A percentile compares a stretch with the other conserved stretches of the same genome.
phyloP scores from a whole-genome alignment of 2,113 vertebrate species.

The Lycaon pictus region DNA sequence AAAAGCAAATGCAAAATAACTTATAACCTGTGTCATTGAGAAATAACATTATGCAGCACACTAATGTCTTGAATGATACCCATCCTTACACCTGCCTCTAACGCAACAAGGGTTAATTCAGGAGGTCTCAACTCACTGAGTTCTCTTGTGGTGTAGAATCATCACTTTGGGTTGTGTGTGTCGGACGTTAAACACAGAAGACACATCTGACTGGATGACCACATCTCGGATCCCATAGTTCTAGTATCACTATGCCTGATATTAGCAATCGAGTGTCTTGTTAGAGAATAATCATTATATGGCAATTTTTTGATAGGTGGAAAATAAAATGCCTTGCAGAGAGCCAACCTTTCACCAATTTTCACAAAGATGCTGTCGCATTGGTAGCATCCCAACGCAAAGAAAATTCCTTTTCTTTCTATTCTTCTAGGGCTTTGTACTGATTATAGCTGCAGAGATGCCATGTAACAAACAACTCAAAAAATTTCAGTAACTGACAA shows the following conservation, averaged over 20 bases:
- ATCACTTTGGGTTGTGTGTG: neutral
- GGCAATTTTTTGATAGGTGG: neutral
- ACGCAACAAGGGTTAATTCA: neutral
- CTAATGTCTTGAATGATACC: neutral
- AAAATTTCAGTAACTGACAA: neutral
- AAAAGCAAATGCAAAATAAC: conserved; percentile 25
- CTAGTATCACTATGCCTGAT: neutral
- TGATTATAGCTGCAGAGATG: neutral
- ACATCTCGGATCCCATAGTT: neutral
- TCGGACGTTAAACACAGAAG: neutral
- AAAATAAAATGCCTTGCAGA: conserved; percentile 7
- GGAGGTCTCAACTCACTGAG: neutral
- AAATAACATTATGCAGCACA: neutral
- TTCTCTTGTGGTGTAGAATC: neutral
- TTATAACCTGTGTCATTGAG: neutral
- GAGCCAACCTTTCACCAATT: neutral
- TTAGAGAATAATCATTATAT: neutral
- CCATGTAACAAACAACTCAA: conserved; percentile 54
- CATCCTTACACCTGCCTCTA: neutral
- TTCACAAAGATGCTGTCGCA: neutral
- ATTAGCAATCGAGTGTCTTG: neutral
- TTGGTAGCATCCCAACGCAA: neutral
- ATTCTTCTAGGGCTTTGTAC: neutral
- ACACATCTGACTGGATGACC: neutral
- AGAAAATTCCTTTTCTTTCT: neutral